Base-by-base conservation (phyloP, 1,140 invertebrate genomes). In the Cyclina sinensis region DNA sequence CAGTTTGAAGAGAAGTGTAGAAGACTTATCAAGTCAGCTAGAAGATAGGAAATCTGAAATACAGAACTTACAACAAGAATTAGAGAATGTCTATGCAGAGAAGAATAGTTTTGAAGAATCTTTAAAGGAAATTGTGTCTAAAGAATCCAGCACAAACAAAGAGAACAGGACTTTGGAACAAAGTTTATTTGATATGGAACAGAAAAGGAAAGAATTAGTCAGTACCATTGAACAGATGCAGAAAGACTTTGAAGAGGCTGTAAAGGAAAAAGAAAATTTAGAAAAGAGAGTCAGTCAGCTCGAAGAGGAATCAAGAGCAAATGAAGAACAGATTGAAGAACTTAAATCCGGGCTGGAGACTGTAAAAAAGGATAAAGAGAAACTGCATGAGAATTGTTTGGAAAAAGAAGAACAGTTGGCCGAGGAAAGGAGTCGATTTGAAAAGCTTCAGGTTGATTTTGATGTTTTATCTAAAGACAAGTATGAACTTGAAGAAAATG, bases 161-260 rank as follows among this genome's bases (percentile, higher is more conserved):
- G 85, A 87, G 51, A 80, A 68, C 27, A 24, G 76, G 14, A n/a
- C 46, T 39, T 65, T 70, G 5, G 85, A 87, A 80, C 85, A 87
- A 80, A 70, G 32, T 21, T 0, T 87, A 18, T 87, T 87, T 70
- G 85, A 87, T 68, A 68, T 87, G 24, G 85, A 87, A 35, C 76
- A 79, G 18, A 87, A 87, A 51, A 24, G 51, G 35, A 30, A 32
- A 32, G 74, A 30, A 30, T 51, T 87, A 35, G n/a, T 18, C 12
- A 35, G 48, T 37, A 43, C 73, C 18, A 68, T 80, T 27, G 85
- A 79, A 76, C 59, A 79, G 51, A 87, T 87, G 76, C 74, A 79
- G 48, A 70, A 35, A 27, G 54, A 87, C n/a, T 87, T 87, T 87
- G 85, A 87, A 21, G 57, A 68, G 18, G 85, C 59, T 51, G 76